A percentile compares a stretch with the other conserved stretches of the same genome.
phyloP scores from a whole-genome alignment of 2,888 invertebrate species.

The Philereme transversata region DNA sequence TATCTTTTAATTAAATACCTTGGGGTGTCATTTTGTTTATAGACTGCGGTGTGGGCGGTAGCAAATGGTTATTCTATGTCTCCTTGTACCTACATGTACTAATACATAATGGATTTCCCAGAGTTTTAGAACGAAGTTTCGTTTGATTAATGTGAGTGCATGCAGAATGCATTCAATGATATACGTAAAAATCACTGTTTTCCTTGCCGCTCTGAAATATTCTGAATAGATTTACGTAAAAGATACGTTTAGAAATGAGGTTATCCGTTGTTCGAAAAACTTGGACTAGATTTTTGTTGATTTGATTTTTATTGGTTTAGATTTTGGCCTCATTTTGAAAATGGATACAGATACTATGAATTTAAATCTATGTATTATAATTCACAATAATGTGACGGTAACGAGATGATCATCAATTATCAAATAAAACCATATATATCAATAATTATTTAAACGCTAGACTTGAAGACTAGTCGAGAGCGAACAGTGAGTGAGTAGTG shows the following conservation, averaged over 20 bases:
- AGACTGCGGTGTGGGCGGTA: too few relatives aligned
- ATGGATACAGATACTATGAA: too few relatives aligned
- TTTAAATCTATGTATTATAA: too few relatives aligned
- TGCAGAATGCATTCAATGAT: slow-evolving; percentile 7
- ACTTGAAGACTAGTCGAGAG: too few relatives aligned
- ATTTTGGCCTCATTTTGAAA: not conserved
- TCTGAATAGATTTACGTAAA: slow-evolving; percentile 1
- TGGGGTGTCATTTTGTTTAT: too few relatives aligned
- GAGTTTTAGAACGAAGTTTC: slow-evolving; percentile 14
- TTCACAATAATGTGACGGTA: too few relatives aligned
- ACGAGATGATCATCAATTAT: too few relatives aligned
- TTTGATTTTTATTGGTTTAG: not conserved
- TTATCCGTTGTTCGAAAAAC: not conserved
- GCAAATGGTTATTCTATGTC: not conserved
- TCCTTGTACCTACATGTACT: slow-evolving; percentile 5
- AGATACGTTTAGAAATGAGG: not conserved
- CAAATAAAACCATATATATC: too few relatives aligned
- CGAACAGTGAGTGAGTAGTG: too few relatives aligned
- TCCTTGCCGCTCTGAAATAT: not conserved
- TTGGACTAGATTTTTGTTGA: not conserved
- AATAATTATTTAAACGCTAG: too few relatives aligned
- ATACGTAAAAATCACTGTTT: slow-evolving; percentile 16
- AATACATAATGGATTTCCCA: slow-evolving; percentile 11
- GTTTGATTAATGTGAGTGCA: slow-evolving; percentile 28
- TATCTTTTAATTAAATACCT: too few relatives aligned